Percentiles rank a stretch among this genome's conserved stretches.
These are phyloP conservation scores for Drosophila subpulchrella DNA, from an alignment of 1,140 invertebrate genomes.

Conservation along the genomic window DNA sequence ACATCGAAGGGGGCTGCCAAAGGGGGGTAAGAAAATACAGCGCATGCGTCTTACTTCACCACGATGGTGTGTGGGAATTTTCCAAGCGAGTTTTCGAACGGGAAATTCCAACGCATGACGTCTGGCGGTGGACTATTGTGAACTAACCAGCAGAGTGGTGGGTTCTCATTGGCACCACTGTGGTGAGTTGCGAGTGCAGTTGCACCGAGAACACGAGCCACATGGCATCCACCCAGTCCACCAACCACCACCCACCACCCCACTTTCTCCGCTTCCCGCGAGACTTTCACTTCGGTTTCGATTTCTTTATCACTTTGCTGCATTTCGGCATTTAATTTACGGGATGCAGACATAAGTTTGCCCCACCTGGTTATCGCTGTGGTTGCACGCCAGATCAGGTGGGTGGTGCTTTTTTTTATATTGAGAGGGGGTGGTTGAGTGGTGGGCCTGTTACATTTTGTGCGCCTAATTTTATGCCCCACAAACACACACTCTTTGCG, in stretches of 20 bases:
- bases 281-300: constrained; percentile 25
- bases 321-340: constrained; percentile 16
- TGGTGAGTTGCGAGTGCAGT: constrained; percentile 39
- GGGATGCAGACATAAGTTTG: constrained; percentile 11
- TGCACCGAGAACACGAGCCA: constrained; percentile 22
- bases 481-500: constrained; percentile 7
- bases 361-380: constrained; percentile 40
- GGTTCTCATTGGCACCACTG: constrained; percentile 13
- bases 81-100: constrained; percentile 39
- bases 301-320: constrained; percentile 10
- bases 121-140: constrained; percentile 48
- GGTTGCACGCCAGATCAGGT: constrained; percentile 24
- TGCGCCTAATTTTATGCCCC: constrained; percentile 57
- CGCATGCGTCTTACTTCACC: constrained; percentile 53
- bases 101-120: constrained; percentile 76
- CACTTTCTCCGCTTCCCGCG: not conserved
- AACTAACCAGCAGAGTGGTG: constrained; percentile 37
- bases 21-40: constrained; percentile 2
- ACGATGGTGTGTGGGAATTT: constrained; percentile 60
- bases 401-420: not conserved
- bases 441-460: constrained; percentile 39
- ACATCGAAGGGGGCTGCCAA: not conserved
- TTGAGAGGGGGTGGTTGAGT: not conserved
- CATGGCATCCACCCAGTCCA: not conserved
- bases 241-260: not conserved